Evolutionary conservation across 2,797 vertebrate genomes (phyloP), one percentile per base, ranked within the genome.

Genomic region (Molossus alvarezi): DNA sequence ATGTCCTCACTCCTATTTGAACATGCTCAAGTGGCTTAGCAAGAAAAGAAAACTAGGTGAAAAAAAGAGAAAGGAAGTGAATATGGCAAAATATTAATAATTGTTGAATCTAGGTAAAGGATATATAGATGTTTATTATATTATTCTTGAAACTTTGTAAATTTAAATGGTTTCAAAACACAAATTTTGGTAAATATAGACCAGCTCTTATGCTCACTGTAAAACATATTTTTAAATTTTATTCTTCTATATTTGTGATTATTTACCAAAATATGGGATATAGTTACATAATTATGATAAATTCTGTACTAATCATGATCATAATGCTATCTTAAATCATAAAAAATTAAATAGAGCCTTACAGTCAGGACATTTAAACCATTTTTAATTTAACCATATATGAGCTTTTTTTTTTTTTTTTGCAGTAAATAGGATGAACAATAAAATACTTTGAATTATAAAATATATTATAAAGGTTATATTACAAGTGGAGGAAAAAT

Each of bases 91-190:
- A 64, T 5, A 23, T 73, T 67, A 93, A 67, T 9, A 23, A 9
- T 69, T 12, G 41, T 23, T 65, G 72, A 62, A 27, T 48, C 55
- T 48, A 79, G n/a, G 10, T 29, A 15, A 87, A 23, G 27, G 48
- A 6, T 21, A 17, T 21, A 13, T 37, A 0, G 13, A 27, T 23
- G 9, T 27, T 83, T 27, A 48, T 9, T 73, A 18, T 77, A 20
- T 0, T 14, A 73, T 60, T 25, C 51, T 73, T 67, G 8, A 25
- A 93, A 72, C n/a, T 41, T 83, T 1, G 7, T 55, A 79, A 77
- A 83, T 58, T 82, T 77, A 94, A 65, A 53, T 57, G n/a, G 82
- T 48, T 77, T 48, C 58, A 15, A 80, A 88, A 83, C n/a, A 75
- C 75, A 91, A 57, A 41, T 27, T 67, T 62, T 20, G 27, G 18